Evolutionary conservation across 2,113 vertebrate species (phyloP), one percentile per base, ranked within the genome.

Genomic region (Machaerirhynchus nigripectus): DNA sequence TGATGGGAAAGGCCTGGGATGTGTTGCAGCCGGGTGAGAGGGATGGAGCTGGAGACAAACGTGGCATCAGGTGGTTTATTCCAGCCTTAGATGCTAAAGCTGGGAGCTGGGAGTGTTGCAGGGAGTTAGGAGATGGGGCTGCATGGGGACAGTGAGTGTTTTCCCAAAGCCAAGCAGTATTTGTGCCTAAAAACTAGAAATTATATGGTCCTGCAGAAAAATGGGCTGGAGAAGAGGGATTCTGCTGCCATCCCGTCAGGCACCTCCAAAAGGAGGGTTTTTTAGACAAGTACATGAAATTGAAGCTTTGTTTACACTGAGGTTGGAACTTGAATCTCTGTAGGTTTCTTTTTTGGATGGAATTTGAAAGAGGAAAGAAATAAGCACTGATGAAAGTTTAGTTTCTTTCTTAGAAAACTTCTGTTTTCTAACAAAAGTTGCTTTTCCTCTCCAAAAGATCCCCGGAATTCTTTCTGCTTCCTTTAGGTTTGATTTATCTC

Each of bases 31-130:
- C 20, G 5, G 18, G 26, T 44, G 53, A 77, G 53, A 74, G 40
- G 84, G 60, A 52, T 42, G 37, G 56, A 47, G 40, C 64, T 85
- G 75, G 75, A 60, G 67, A 21, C 2, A 8, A 71, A 15, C 31
- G 47, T 4, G 7, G 20, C 4, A 4, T 52, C 6, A 3, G 23
- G 40, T 53, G 67, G 22, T 57, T 89, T 84, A 27, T 80, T 86
- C 47, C 76, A 60, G 26, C 42, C 12, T 71, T 33, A 35, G 35
- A 22, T 30, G 35, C 49, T 24, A 13, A 87, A 73, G 17, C 9
- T 59, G 53, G 22, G 28, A 63, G 84, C 0, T n/a, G 0, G 31
- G 35, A 71, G 6, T 5, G 4, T 31, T 75, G 52, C 9, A 52
- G 31, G 24, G n/a, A 49, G 15, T 7, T 60, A 17, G 40, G 65